Evolutionary conservation across 2,113 vertebrate species (phyloP), one percentile per base, ranked within the genome.

Genomic region (Aphelocoma coerulescens): DNA sequence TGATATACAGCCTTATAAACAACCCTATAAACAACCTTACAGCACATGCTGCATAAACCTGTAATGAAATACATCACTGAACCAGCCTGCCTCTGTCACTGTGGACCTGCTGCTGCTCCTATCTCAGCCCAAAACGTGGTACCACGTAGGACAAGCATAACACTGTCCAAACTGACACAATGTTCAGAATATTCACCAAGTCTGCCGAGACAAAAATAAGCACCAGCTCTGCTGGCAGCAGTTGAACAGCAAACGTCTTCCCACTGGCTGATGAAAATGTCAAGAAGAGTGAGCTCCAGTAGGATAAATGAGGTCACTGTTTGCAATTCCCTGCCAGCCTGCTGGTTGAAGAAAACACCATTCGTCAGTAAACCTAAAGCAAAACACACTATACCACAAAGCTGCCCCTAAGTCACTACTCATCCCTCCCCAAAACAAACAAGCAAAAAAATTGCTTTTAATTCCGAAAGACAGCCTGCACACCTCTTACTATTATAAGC

Each of bases 251-350:
- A 80, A 97, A 79, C 14, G 13, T 79, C 76, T 94, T 95, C 93
- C 46, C 92, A 78, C 61, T 69, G 88, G 72, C 92, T 92, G 77
- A 96, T 81, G 77, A 96, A 93, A 84, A 79, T 82, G n/a, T 91
- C 95, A 85, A 86, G 84, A 90, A 93, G 51, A 94, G 82, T 65
- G 78, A 93, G 89, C 44, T 83, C 85, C 14, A 26, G 71, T 2
- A 66, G 86, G 48, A 92, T 88, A 87, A 94, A 96, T 81, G 93
- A 93, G 73, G 95, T 95, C 95, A 84, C 95, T 91, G 91, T 80
- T 72, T 77, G 85, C 82, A 92, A 66, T 85, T 91, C 90, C 88
- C 86, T 84, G 85, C 90, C 92, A 93, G 85, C 72, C 85, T 85
- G 95, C 83, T 82, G 57, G 65, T 20, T 89, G 86, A 84, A 89